Evolutionary conservation across 2,888 invertebrate genomes (phyloP), one percentile per base, ranked within the genome.

Genomic region (Labia minor): DNA sequence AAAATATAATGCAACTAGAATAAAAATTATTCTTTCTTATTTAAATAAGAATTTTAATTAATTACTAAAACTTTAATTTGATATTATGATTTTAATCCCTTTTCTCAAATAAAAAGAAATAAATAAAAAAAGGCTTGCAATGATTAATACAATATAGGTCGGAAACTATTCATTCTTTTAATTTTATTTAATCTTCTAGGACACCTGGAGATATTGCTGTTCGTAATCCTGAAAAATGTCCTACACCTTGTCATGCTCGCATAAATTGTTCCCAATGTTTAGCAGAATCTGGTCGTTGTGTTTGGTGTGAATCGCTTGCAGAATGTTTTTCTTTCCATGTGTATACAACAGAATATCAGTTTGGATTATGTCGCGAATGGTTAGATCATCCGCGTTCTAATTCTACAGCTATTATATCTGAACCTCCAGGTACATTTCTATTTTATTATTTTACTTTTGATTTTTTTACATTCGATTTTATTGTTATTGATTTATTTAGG

Each of bases 271-370:
- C 87, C 18, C 84, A 87, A 66, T 96, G 96, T 75, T 81, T 96
- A 65, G 90, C 90, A 73, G 89, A 90, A 73, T 86, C 85, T 64
- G 92, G 92, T 20, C 85, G 93, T 68, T 33, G n/a, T 37, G 33
- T 37, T 19, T 1, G 11, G 37, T 66, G 66, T 16, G 66, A 66
- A 65, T 16, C 61, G 19, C 66, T 72, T 18, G 72, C 88, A 69
- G 91, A 92, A 74, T 96, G 96, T 77, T 94, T 96, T 76, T 90
- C 93, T 71, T 95, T 96, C 78, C 90, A 93, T n/a, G 92, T 95
- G 1, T 95, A 95, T 78, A 94, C 94, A 6, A 92, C 93, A 71
- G 91, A 93, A 74, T 95, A 92, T 78, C 92, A 94, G 75, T 95
- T 93, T 78, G 96, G 95, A 0, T 82, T 92, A 74, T 96, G 95